Evolutionary conservation across 2,888 invertebrate species (phyloP), one percentile per base, ranked within the genome.

Genomic region (Pachydiplax longipennis): DNA sequence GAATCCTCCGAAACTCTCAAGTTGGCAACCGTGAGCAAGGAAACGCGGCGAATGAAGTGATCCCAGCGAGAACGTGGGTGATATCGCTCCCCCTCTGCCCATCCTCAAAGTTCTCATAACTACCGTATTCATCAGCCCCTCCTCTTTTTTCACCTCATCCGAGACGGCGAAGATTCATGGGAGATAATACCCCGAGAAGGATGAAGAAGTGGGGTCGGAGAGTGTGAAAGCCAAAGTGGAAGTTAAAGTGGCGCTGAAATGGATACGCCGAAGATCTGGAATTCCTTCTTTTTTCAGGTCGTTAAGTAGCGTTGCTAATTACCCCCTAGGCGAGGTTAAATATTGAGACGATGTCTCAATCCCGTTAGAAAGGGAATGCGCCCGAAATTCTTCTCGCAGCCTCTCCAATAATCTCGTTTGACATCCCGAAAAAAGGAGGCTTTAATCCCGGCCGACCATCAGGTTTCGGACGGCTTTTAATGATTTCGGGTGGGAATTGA

Each of bases 291-390:
- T 61, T 37, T 87, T 87, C 3, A 2, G 58, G 87, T 61, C 58
- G 87, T 61, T 87, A 87, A 58, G 61, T 61, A 58, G 37, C 58
- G 61, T 37, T 87, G 22, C 87, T 61, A 87, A 87, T 87, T 83
- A 58, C 35, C 58, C 4, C 6, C 58, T 25, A 18, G 37, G 58
- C 6, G 40, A 61, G 61, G 35, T 61, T 87, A 61, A 87, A 61
- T 87, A 61, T 61, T 35, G 87, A 61, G 35, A 37, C 61, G 61
- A 73, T 31, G 73, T 15, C 48, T 83, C 58, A 31, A 83, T 65
- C 61, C 48, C 61, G 25, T 35, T 13, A 25, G 61, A 61, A 61
- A 83, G 83, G 35, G 31, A 35, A 65, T 65, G 65, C 25, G n/a
- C 12, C 22, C 18, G n/a, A 61, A n/a, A 15, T n/a, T 18, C 25